Evolutionary conservation across 2,113 vertebrate genomes (phyloP).

Genomic region (Vulpes lagopus): DNA sequence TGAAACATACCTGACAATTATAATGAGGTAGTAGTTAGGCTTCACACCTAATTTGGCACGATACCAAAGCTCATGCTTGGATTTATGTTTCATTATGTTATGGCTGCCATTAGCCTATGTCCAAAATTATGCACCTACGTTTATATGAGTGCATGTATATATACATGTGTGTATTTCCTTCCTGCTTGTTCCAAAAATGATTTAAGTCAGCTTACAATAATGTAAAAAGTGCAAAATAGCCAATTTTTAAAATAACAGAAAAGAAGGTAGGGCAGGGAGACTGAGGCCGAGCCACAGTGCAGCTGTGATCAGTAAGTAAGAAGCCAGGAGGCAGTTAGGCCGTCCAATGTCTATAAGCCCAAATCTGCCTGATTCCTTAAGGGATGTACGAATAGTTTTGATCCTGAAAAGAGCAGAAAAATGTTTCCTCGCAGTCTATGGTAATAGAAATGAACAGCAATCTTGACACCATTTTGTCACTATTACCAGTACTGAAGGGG

Average conservation of each 20-base stretch:
- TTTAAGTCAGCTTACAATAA: not conserved
- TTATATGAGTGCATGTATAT: not conserved
- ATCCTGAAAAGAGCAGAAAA: not conserved
- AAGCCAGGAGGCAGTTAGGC: not conserved
- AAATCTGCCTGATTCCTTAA: not conserved
- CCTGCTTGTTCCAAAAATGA: not conserved
- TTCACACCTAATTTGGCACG: not conserved
- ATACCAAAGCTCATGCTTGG: not conserved
- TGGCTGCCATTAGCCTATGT: not conserved
- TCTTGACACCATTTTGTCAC: not conserved
- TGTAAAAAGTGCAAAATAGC: not conserved
- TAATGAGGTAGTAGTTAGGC: not conserved
- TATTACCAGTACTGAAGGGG: no score
- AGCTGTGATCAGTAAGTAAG: not conserved
- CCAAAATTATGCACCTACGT: not conserved
- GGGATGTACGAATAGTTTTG: not conserved
- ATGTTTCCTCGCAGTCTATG: not conserved
- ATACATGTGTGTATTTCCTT: not conserved
- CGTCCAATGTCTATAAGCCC: no score
- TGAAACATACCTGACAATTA: not conserved
- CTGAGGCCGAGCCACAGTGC: not conserved
- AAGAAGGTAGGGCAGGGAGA: not conserved
- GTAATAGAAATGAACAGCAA: not conserved
- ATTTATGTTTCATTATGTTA: conserved; percentile 51
- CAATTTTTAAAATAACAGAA: not conserved